These are phyloP conservation scores for Scaptomyza polygonia DNA, from an alignment of 2,888 invertebrate species.

Conservation along the genomic window DNA sequence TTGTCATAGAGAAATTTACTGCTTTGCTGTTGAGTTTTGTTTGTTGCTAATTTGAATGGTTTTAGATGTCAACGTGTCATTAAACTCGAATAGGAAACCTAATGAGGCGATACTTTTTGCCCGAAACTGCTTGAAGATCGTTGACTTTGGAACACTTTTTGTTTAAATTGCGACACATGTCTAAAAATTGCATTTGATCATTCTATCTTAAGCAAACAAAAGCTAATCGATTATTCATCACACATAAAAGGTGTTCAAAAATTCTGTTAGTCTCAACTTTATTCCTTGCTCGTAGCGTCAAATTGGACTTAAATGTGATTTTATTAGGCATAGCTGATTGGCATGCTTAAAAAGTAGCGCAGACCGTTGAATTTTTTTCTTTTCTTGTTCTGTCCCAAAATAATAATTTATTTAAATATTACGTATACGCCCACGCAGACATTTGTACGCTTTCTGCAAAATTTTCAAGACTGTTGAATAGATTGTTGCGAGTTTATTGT, in stretches of 20 bases:
- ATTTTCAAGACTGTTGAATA: neutral
- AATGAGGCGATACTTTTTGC: slow-evolving; percentile 6
- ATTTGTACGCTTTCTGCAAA: neutral
- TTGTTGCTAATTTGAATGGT: slow-evolving; percentile 10
- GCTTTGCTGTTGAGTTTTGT: neutral
- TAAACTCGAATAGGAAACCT: slow-evolving; percentile 42
- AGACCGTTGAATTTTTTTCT: slow-evolving; percentile 3
- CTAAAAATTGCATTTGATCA: neutral
- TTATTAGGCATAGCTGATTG: slow-evolving; percentile 49
- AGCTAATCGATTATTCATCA: neutral
- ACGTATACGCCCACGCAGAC: slow-evolving; percentile 47
- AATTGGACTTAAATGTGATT: slow-evolving; percentile 46
- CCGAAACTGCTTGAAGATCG: neutral
- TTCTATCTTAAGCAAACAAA: neutral
- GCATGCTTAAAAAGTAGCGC: slow-evolving; percentile 50
- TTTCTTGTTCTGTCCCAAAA: slow-evolving; percentile 11
- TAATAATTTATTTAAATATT: slow-evolving; percentile 14
- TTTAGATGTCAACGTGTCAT: slow-evolving; percentile 42
- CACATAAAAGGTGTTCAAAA: slow-evolving; percentile 11
- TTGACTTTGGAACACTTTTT: neutral
- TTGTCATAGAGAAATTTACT: too few relatives aligned
- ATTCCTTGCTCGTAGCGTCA: slow-evolving; percentile 26
- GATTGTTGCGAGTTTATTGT: neutral
- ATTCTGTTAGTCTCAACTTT: neutral
- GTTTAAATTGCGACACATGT: neutral